Conservation (phyloP, 2,113 vertebrate genomes). For the Elephantulus edwardii region DNA sequence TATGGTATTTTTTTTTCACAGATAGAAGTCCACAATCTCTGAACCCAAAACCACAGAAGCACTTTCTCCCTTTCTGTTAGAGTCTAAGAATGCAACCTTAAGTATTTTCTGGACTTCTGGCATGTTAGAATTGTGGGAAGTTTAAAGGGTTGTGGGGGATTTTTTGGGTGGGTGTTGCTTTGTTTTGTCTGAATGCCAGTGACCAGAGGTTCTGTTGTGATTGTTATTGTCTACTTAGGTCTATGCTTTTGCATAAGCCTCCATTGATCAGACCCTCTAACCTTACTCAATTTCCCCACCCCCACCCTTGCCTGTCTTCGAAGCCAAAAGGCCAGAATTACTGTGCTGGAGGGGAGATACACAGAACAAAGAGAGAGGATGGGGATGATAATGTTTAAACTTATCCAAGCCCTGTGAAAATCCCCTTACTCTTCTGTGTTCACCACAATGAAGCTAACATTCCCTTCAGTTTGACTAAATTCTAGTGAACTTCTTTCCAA, state of each 20-base stretch:
- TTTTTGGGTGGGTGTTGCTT: too few species aligned
- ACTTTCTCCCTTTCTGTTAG: background rate
- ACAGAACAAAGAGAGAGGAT: background rate
- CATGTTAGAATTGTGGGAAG: background rate
- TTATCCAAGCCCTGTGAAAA: background rate
- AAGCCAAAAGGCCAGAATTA: background rate
- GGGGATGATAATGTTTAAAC: background rate
- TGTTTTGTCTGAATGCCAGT: background rate
- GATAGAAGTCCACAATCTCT: background rate
- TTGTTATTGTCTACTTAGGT: background rate
- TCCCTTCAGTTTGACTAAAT: background rate
- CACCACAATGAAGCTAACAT: background rate
- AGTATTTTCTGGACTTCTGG: background rate
- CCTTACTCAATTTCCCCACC: too few species aligned
- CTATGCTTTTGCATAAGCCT: background rate
- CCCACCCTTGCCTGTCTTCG: background rate
- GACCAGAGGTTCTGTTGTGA: background rate
- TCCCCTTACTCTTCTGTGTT: background rate
- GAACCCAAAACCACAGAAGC: too few species aligned
- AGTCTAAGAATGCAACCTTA: too few species aligned
- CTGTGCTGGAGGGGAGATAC: background rate
- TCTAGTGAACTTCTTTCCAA: background rate
- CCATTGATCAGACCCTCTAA: background rate
- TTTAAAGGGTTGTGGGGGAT: too few species aligned
- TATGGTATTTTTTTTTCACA: rapidly evolving